Percentiles rank a stretch among this genome's conserved stretches.
phyloP scores from a whole-genome alignment of 1,140 invertebrate species.

The Zaprionus nigranus region DNA sequence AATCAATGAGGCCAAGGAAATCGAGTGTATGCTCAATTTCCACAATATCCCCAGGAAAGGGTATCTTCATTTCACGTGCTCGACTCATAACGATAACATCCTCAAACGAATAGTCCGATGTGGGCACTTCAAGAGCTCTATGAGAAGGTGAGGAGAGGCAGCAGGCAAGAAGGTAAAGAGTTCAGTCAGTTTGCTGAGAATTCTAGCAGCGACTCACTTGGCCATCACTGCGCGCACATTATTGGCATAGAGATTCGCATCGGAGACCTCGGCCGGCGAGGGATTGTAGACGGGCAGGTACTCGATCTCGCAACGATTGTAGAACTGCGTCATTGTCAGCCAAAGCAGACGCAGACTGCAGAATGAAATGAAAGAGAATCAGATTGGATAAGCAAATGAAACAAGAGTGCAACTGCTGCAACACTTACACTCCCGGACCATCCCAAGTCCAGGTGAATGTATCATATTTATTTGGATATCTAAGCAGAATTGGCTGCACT shows the following conservation, averaged over 20 bases:
- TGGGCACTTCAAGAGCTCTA: constrained; percentile 92
- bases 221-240: constrained; percentile 97
- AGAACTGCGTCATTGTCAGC: constrained; percentile 95
- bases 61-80: constrained; percentile 92
- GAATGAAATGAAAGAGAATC: constrained; percentile 13
- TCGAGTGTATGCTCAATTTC: constrained; percentile 91
- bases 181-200: neutral
- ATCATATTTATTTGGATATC: constrained; percentile 96
- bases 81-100: constrained; percentile 94
- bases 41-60: constrained; percentile 89
- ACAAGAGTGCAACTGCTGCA: neutral
- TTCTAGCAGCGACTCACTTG: constrained; percentile 87
- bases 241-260: constrained; percentile 95
- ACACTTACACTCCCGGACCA: constrained; percentile 95
- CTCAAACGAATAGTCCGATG: constrained; percentile 96
- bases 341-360: constrained; percentile 88
- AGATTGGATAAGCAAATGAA: constrained; percentile 7
- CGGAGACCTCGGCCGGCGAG: constrained; percentile 92
- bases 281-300: constrained; percentile 97
- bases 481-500: constrained; percentile 96
- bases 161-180: neutral
- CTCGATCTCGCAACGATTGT: constrained; percentile 96
- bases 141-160: constrained; percentile 10
- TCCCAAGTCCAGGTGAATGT: constrained; percentile 99
- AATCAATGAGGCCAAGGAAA: constrained; percentile 85